Evolutionary conservation across 37 sponge, comb jelly and placozoan species (phyloP).

Genomic region (Oopsacas minuta): DNA sequence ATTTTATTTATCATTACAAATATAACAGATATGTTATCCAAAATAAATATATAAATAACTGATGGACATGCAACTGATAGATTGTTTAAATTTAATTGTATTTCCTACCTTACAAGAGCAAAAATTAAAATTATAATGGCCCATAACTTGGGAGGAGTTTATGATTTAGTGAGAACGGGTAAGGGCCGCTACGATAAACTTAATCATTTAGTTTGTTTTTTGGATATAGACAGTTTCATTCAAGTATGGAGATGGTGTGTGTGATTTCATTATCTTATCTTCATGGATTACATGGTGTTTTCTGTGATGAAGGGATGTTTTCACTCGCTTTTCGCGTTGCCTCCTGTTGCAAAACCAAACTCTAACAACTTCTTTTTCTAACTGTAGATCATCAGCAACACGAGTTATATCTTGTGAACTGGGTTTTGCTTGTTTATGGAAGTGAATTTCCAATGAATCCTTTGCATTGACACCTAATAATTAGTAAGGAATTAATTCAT

Average conservation of each 20-base stretch:
- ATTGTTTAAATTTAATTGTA: background rate
- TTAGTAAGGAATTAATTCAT: background rate
- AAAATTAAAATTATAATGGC: background rate
- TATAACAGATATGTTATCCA: no score
- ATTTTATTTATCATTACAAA: no score
- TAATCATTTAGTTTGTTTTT: background rate
- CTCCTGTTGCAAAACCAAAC: conserved; percentile 98
- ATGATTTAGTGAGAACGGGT: background rate
- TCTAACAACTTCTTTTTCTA: conserved; percentile 87
- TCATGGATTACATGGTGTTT: background rate
- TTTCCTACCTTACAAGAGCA: background rate
- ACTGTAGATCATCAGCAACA: conserved; percentile 62
- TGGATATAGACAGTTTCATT: background rate
- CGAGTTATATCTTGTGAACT: conserved; percentile 63
- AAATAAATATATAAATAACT: no score
- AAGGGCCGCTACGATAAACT: background rate
- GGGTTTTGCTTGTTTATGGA: conserved; percentile 69
- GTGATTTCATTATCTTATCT: background rate
- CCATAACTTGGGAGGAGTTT: background rate
- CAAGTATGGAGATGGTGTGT: background rate
- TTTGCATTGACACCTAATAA: conserved; percentile 52
- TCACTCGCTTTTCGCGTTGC: conserved; percentile 81
- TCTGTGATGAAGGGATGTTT: conserved; percentile 34
- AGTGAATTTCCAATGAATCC: conserved; percentile 73
- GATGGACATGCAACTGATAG: background rate